A percentile compares a stretch with the other conserved stretches of the same genome.
Evolutionary conservation across 2,888 invertebrate genomes (phyloP).

Genomic region (Chalcis sispes): DNA sequence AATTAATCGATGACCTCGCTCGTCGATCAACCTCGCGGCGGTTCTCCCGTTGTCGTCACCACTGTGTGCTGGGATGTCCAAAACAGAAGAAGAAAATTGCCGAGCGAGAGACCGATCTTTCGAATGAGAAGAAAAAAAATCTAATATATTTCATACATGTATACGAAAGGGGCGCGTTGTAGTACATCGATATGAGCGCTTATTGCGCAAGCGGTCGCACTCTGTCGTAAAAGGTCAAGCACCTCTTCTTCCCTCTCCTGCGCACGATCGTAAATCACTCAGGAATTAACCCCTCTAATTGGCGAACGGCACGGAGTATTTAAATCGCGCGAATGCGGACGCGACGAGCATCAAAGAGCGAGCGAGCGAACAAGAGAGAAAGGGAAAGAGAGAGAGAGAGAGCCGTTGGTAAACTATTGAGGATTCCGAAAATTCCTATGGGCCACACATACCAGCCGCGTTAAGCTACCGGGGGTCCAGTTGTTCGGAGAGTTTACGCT

Average conservation of each 20-base stretch:
- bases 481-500: too few relatives aligned
- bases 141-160: background rate
- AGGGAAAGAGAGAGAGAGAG: background rate
- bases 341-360: conserved; percentile 61
- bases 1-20: conserved; percentile 38
- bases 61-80: too few relatives aligned
- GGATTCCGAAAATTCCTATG: conserved; percentile 52
- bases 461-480: conserved; percentile 16
- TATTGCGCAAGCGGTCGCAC: conserved; percentile 56
- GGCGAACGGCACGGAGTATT: too few relatives aligned
- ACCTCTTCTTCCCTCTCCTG: conserved; percentile 21
- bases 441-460: background rate
- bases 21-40: conserved; percentile 32
- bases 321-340: conserved; percentile 67
- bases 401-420: conserved; percentile 6
- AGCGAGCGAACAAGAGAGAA: conserved; percentile 63
- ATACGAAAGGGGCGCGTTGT: background rate
- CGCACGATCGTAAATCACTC: conserved; percentile 67
- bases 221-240: conserved; percentile 41
- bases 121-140: background rate
- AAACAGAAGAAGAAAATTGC: conserved; percentile 4
- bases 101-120: conserved; percentile 27
- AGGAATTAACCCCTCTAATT: conserved; percentile 68
- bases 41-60: background rate
- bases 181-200: background rate